Evolutionary conservation across 2,113 vertebrate species (phyloP), one percentile per base, ranked within the genome.

Genomic region (Ammospiza nelsoni): DNA sequence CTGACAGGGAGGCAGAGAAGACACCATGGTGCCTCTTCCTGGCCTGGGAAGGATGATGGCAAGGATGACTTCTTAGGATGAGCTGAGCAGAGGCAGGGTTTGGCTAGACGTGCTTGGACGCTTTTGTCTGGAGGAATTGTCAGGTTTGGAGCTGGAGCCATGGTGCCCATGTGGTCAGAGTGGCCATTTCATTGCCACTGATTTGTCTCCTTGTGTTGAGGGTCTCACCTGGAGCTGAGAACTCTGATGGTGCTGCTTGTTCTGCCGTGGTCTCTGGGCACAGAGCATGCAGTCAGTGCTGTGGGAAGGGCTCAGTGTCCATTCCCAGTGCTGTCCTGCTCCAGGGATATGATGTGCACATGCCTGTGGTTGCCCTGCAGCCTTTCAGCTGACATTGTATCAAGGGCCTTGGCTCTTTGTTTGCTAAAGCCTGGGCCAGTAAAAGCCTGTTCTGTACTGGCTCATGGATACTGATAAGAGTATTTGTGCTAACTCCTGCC

Each of bases 191-290:
- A 21, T 35, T 5, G 1, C 31, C 39, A 9, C 29, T 61, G 5
- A 55, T 80, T 39, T 72, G 49, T 76, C 31, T 65, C 55, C 39
- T 74, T 75, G 23, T 39, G 20, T 33, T 6, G 3, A 72, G 28
- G 22, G 43, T 15, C 12, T 76, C 5, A 6, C 37, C 54, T 73
- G 51, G 59, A 87, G 20, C 3, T 44, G 81, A 79, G 74, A 87
- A 43, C 29, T 17, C 37, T 4, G 6, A 12, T 65, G 44, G 37
- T 73, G 33, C 67, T 89, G 17, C 35, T 79, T 55, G 37, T 73
- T 94, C 35, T 2, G 2, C 11, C 0, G 0, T 20, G 9, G 7
- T 71, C 37, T 90, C 28, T 2, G 4, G 43, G 22, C 11, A 8
- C 2, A 2, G 43, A 84, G 41, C 3, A 4, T 19, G 37, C 49